These are phyloP conservation scores for Drosophila nigricruria DNA, from an alignment of 2,888 invertebrate species.

Conservation along the genomic window DNA sequence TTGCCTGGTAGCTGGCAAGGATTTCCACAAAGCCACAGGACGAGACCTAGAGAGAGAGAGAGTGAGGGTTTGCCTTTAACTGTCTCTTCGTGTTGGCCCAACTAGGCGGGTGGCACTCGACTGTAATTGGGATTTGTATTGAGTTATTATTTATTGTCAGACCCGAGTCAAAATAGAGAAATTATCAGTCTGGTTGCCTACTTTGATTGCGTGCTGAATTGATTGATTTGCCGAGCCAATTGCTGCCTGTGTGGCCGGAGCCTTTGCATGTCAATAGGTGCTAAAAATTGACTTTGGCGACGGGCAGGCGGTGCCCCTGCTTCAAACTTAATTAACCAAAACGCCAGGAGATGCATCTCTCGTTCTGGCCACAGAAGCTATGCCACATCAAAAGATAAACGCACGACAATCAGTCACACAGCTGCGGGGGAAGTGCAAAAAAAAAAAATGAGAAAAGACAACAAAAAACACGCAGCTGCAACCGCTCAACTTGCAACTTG, in stretches of 20 bases:
- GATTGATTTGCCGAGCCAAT: conserved; percentile 73
- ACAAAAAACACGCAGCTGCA: conserved; percentile 62
- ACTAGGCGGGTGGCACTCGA: conserved; percentile 77
- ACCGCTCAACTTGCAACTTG: conserved; percentile 21
- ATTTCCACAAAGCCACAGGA: conserved; percentile 35
- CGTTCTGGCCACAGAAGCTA: conserved; percentile 73
- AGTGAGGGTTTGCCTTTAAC: conserved; percentile 27
- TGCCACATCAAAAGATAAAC: conserved; percentile 80
- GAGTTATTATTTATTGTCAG: conserved; percentile 80
- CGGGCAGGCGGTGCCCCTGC: conserved; percentile 44
- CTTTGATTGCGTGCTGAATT: conserved; percentile 79
- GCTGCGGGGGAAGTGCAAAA: conserved; percentile 64
- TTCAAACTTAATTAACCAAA: conserved; percentile 75
- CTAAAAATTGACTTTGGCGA: conserved; percentile 69
- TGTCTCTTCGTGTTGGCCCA: conserved; percentile 34
- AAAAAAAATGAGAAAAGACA: not conserved
- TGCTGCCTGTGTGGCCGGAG: conserved; percentile 35
- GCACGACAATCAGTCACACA: conserved; percentile 83
- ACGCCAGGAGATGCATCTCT: conserved; percentile 35
- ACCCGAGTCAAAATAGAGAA: conserved; percentile 75
- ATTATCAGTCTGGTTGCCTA: conserved; percentile 62
- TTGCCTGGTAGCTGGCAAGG: conserved; percentile 63
- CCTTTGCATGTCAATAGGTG: conserved; percentile 78
- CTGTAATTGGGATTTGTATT: conserved; percentile 81
- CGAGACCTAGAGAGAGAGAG: not conserved